Base-by-base conservation (phyloP, 1,140 invertebrate species). In the Zaprionus nigranus region DNA sequence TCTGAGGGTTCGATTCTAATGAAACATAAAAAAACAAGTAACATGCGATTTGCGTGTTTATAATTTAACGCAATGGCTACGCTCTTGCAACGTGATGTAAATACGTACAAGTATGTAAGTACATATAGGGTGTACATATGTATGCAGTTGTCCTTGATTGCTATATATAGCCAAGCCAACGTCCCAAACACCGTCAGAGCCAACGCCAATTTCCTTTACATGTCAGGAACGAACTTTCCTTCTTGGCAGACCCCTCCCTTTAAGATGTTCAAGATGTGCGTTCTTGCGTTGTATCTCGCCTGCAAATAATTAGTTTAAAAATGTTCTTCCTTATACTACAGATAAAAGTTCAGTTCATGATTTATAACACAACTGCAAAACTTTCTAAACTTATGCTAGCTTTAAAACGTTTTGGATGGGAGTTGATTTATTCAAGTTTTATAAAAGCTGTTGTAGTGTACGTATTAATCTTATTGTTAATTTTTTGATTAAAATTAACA, bases 11-110 rank as follows among this genome's bases (percentile, higher is more conserved):
- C 51, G 56, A 26, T 59, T 67, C 40, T 46, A 54, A 34, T 60
- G 34, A n/a, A 66, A 51, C 46, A 28, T 17, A 34, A 49, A 30
- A 66, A 49, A 22, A 24, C 36, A 54, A 38, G 76, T 30, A 58
- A 70, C 80, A 88, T 81, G 84, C 84, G 77, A 83, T 78, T 83
- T 78, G 69, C 66, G 77, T 87, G 78, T 69, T 75, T 80, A 80
- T 87, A 80, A 86, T 77, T 82, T 80, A 82, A 82, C 79, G 79
- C 83, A 80, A 67, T 68, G 63, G 80, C 81, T 86, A 58, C 49
- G 20, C 28, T 38, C 59, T 65, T 71, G 54, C 61, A 65, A 20
- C n/a, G 28, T 5, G 51, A 51, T 54, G 58, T 36, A 63, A 34
- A 43, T 34, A 24, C 30, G 30, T 34, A 11, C 9, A 34, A 34